phyloP scores from a whole-genome alignment of 2,888 invertebrate species.

The Minunthozetes semirufus region DNA sequence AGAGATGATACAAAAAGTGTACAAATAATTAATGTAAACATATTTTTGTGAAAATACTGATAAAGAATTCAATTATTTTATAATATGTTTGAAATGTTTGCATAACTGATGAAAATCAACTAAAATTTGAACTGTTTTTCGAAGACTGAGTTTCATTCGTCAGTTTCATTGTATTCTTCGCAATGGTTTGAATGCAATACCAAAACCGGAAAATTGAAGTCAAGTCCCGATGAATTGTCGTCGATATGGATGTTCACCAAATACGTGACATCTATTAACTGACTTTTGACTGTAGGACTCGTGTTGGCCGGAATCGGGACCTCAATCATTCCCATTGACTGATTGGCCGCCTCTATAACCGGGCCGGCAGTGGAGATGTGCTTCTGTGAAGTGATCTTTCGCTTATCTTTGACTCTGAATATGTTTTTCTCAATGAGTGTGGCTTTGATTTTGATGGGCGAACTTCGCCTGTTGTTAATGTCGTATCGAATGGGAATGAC shows the following conservation, averaged over 20 bases:
- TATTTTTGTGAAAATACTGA: too few species aligned
- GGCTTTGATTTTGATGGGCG: conserved; percentile 10
- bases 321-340: neutral
- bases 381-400: neutral
- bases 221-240: conserved; percentile 10
- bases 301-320: conserved; percentile 27
- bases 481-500: neutral
- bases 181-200: neutral
- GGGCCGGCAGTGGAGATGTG: neutral
- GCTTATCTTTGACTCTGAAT: neutral
- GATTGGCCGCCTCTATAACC: neutral
- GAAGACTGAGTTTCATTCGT: neutral
- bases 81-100: neutral
- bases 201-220: conserved; percentile 23
- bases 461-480: conserved; percentile 1
- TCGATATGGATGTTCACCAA: conserved; percentile 11
- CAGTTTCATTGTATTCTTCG: neutral
- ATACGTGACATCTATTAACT: conserved; percentile 13
- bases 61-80: neutral
- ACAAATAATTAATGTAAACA: too few species aligned
- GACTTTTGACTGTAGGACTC: neutral
- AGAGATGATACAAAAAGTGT: too few species aligned
- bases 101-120: neutral
- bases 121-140: neutral
- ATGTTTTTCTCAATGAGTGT: conserved; percentile 20